These are phyloP conservation scores for Aegypius monachus DNA, from an alignment of 2,113 vertebrate genomes.

Conservation along the genomic window DNA sequence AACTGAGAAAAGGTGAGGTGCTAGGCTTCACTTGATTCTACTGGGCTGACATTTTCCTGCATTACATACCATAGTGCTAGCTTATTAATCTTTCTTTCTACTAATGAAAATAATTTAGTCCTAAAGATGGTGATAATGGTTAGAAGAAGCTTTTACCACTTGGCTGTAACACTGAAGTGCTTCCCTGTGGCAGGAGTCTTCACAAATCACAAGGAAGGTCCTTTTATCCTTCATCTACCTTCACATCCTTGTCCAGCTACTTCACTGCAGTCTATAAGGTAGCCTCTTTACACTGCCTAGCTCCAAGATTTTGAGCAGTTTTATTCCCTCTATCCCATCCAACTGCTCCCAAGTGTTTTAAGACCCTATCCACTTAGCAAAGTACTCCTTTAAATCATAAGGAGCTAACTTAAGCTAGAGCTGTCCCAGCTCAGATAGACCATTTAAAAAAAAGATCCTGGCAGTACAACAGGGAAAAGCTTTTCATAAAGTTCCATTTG, in stretches of 20 bases:
- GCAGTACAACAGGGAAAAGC: background rate
- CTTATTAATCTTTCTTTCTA: background rate
- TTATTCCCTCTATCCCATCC: background rate
- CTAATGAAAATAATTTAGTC: background rate
- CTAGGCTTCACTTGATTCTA: background rate
- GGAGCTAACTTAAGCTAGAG: background rate
- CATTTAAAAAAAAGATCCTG: background rate
- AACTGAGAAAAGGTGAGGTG: background rate
- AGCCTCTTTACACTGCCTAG: background rate
- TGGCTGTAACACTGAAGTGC: background rate
- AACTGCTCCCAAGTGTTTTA: background rate
- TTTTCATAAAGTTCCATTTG: background rate
- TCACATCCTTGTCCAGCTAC: background rate
- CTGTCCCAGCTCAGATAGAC: background rate
- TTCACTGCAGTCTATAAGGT: background rate
- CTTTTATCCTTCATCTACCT: background rate
- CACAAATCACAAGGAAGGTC: background rate
- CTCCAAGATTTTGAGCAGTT: background rate
- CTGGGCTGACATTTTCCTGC: background rate
- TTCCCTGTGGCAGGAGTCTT: background rate
- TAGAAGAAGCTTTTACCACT: background rate
- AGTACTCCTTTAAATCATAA: background rate
- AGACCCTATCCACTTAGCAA: background rate
- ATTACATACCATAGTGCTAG: background rate
- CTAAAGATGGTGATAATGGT: background rate